phyloP scores from a whole-genome alignment of 1,140 invertebrate genomes.

The Nebria ingens region DNA sequence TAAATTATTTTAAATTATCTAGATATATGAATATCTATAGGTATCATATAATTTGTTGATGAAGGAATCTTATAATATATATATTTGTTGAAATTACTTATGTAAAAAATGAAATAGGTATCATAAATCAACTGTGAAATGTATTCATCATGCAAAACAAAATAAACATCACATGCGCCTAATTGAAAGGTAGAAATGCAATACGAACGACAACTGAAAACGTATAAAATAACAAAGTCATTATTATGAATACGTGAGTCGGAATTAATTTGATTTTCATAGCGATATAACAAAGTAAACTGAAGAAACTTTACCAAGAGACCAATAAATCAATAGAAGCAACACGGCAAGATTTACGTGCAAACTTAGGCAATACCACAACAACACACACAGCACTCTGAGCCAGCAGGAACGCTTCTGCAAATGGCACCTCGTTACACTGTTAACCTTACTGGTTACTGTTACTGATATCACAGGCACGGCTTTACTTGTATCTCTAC shows the following conservation, averaged over 20 bases:
- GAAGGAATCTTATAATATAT: too few species aligned
- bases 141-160: too few species aligned
- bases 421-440: neutral
- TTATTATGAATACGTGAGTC: neutral
- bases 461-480: neutral
- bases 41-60: too few species aligned
- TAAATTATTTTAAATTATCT: too few species aligned
- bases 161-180: neutral
- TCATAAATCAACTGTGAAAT: too few species aligned
- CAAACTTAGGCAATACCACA: conserved; percentile 1
- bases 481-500: neutral
- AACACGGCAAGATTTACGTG: neutral
- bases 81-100: too few species aligned
- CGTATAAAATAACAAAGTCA: conserved; percentile 1
- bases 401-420: neutral
- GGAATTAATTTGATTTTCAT: conserved; percentile 7
- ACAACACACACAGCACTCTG: neutral
- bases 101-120: too few species aligned
- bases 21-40: too few species aligned
- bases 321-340: conserved; percentile 2
- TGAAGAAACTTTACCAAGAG: neutral
- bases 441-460: neutral
- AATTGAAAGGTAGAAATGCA: neutral
- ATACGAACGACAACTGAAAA: neutral
- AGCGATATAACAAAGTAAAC: conserved; percentile 5